These are phyloP conservation scores for Thymelicus lineola DNA, from an alignment of 2,888 invertebrate species.

Conservation along the genomic window DNA sequence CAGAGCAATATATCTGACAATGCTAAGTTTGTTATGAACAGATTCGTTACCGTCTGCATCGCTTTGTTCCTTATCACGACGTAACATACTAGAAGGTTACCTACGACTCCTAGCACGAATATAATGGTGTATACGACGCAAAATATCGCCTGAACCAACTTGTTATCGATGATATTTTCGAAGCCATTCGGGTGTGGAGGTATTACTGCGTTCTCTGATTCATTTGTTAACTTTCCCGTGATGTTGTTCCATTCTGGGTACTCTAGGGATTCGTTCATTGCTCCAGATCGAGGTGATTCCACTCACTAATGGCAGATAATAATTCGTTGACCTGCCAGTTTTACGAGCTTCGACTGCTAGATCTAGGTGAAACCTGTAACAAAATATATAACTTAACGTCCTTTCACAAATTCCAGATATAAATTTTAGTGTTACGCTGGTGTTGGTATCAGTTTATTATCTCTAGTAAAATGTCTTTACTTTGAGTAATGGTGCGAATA, in stretches of 20 bases:
- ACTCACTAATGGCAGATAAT: constrained; percentile 52
- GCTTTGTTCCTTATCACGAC: constrained; percentile 96
- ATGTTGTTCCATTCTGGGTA: constrained; percentile 56
- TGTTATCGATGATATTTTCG: constrained; percentile 87
- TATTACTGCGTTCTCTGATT: constrained; percentile 32
- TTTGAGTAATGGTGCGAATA: not conserved
- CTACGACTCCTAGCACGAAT: constrained; percentile 95
- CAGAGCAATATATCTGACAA: constrained; percentile 97
- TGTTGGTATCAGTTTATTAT: constrained; percentile 1
- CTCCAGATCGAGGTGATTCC: constrained; percentile 51
- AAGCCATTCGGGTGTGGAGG: constrained; percentile 54
- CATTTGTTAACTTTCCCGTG: constrained; percentile 57
- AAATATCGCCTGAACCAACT: constrained; percentile 89
- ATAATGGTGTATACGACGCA: constrained; percentile 92
- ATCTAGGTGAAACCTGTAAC: constrained; percentile 73
- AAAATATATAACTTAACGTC: constrained; percentile 63
- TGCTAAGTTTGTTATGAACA: constrained; percentile 98
- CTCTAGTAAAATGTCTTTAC: constrained; percentile 5
- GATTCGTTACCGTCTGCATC: constrained; percentile 99
- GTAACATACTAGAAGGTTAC: constrained; percentile 96
- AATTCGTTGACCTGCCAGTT: constrained; percentile 64
- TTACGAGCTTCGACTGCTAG: constrained; percentile 60
- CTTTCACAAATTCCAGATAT: constrained; percentile 36
- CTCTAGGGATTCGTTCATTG: constrained; percentile 69
- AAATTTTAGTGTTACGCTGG: not conserved